Evolutionary conservation across 1,140 invertebrate species (phyloP), one percentile per base, ranked within the genome.

Genomic region (Lutraria rhynchaena): DNA sequence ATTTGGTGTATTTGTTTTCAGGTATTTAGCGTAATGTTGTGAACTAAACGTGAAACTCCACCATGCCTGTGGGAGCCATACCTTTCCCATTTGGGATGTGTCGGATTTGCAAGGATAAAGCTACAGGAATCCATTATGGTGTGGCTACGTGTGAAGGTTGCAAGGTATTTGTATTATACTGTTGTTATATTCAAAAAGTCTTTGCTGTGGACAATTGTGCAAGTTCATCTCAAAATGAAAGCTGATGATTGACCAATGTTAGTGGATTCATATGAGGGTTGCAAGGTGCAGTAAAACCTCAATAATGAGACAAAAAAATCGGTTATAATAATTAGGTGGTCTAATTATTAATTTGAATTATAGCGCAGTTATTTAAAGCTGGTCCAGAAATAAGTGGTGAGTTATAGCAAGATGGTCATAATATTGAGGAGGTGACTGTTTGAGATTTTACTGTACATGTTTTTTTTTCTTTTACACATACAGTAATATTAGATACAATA

Each of bases 71-170:
- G 29, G 90, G 90, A 51, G 87, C 83, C 0, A 81, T 91, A 13
- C 90, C 89, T 5, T 91, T 88, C 70, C 90, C 90, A 24, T 91
- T 91, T 81, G 90, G 90, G 13, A 81, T 89, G 17, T 99, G 98
- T 92, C 96, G 98, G 87, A 98, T 99, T n/a, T 99, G 98, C 93
- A 98, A 98, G 46, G 98, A 99, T 93, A 99, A 98, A 91, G 98
- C 98, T 51, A 99, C 97, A 51, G 98, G 98, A 31, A 99, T 99
- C 92, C 98, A 99, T 93, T 99, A 99, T 95, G 98, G 98, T 33
- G 98, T 99, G 81, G 98, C 99, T 87, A 98, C 98, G 77, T 99
- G 98, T 93, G 98, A 99, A 94, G 98, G 98, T 89, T 99, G 98
- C 94, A 99, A 99, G 95, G 98, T 99, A 95, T 7, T 41, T 41